Base-by-base conservation (phyloP, 2,113 vertebrate genomes). In the Lepus americanus region DNA sequence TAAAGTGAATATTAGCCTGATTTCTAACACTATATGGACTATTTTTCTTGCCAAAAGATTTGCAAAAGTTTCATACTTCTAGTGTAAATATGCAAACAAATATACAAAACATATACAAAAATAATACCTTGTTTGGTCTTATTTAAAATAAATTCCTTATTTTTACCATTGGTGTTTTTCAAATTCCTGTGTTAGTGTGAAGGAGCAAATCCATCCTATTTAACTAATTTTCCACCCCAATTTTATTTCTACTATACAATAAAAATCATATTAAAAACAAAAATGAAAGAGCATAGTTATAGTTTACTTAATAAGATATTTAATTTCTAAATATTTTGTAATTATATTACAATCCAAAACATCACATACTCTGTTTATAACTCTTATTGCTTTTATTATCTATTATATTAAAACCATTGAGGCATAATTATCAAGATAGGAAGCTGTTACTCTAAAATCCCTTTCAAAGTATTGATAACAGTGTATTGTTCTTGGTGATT, bases 401-500 rank as follows among this genome's bases (percentile, higher is more conserved):
- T 55, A 6, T 78, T 76, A 53, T n/a, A 39, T 85, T 20, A 76
- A 70, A 64, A 86, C 29, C 33, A 44, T 27, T 61, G 6, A 49
- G 39, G 5, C 39, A 2, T 64, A 63, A n/a, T 89, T 39, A 88
- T 25, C 7, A 36, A 10, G 39, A 76, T 5, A 59, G 67, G 87
- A 93, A 88, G 27, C 1, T 20, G 1, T 44, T 67, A 64, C 22
- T 73, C 12, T 61, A 36, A 73, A 93, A 69, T 49, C 7, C 5
- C 6, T 29, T 93, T 81, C 14, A 70, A 84, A 72, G 25, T 33
- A 36, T 74, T 44, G 20, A 23, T 49, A 51, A 27, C 13, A 49
- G 23, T 92, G 6, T 29, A 6, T 0, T 0, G 27, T 1, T 49
- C 10, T 55, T 6, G 0, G 29, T 22, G 61, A 77, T 49, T 70